Evolutionary conservation across 2,888 invertebrate genomes (phyloP).

Genomic region (Romanomermis culicivorax): DNA sequence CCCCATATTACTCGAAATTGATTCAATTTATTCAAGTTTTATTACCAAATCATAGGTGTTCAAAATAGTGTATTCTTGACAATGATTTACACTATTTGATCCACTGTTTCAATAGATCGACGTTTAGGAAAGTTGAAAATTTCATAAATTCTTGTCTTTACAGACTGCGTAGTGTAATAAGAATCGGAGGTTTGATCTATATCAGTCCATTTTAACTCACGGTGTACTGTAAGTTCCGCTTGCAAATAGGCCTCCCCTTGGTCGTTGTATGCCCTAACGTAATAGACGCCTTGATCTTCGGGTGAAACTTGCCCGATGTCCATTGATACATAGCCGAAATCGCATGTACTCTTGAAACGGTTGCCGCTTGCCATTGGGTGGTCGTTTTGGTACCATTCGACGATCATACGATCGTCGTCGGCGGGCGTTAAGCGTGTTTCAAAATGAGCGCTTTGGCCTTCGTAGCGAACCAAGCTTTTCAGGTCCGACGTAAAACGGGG

Average conservation of each 20-base stretch:
- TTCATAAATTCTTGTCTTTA: too few relatives aligned
- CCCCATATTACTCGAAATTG: too few relatives aligned
- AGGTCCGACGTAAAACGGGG: slow-evolving; percentile 24
- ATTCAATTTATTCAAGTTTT: too few relatives aligned
- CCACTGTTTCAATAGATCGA: too few relatives aligned
- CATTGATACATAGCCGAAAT: slow-evolving; percentile 75
- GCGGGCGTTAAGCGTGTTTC: slow-evolving; percentile 77
- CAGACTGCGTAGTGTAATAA: too few relatives aligned
- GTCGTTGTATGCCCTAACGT: slow-evolving; percentile 38
- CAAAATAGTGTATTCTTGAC: too few relatives aligned
- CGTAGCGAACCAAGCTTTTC: slow-evolving; percentile 22
- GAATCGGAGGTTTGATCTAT: too few relatives aligned
- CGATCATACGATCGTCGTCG: slow-evolving; percentile 64
- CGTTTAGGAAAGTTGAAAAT: too few relatives aligned
- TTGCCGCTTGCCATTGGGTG: slow-evolving; percentile 23
- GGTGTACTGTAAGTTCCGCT: slow-evolving; percentile 18
- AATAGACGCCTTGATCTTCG: slow-evolving; percentile 70
- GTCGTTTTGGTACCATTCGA: slow-evolving; percentile 52
- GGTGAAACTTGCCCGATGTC: slow-evolving; percentile 68
- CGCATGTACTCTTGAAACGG: slow-evolving; percentile 30
- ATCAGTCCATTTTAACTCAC: too few relatives aligned
- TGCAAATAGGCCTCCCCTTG: slow-evolving; percentile 17
- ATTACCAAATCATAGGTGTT: too few relatives aligned
- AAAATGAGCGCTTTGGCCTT: slow-evolving; percentile 60
- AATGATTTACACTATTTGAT: too few relatives aligned